Percentiles rank a stretch among this genome's conserved stretches.
Evolutionary conservation across 35 echinoderm and acorn worm genomes (phyloP).

Genomic region (Hemicentrotus pulcherrimus): DNA sequence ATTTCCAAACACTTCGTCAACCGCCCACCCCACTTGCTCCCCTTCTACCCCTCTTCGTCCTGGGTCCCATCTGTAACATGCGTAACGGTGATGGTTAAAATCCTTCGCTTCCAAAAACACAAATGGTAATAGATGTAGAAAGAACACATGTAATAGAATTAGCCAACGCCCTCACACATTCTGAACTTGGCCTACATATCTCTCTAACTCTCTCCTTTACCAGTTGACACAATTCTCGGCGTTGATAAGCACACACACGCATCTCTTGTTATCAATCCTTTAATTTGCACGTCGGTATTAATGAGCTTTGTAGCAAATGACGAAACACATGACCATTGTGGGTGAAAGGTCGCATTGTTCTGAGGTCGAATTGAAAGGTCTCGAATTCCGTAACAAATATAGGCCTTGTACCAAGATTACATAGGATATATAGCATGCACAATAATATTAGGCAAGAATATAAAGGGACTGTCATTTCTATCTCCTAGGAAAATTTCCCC

Average conservation of each 20-base stretch:
- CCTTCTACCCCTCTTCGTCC: neutral
- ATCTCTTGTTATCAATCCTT: neutral
- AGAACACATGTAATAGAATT: constrained; percentile 4
- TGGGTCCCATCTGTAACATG: neutral
- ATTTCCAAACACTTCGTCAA: neutral
- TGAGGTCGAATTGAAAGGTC: neutral
- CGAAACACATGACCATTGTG: neutral
- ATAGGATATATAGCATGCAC: neutral
- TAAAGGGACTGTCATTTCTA: no score
- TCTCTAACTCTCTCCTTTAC: neutral
- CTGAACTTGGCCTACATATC: neutral
- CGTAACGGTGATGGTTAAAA: neutral
- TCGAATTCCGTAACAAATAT: neutral
- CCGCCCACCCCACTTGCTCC: neutral
- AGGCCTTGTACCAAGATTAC: neutral
- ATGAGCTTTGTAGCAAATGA: constrained; percentile 1
- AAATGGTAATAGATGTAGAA: neutral
- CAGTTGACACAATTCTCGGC: neutral
- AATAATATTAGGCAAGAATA: neutral
- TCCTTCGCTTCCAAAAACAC: neutral
- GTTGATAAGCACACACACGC: neutral
- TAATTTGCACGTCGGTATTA: constrained; percentile 11
- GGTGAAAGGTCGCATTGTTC: neutral
- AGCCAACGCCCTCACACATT: neutral
- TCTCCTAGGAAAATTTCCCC: no score